Evolutionary conservation across 2,113 vertebrate genomes (phyloP), one percentile per base, ranked within the genome.

Genomic region (Forbesichthys papilliferus): DNA sequence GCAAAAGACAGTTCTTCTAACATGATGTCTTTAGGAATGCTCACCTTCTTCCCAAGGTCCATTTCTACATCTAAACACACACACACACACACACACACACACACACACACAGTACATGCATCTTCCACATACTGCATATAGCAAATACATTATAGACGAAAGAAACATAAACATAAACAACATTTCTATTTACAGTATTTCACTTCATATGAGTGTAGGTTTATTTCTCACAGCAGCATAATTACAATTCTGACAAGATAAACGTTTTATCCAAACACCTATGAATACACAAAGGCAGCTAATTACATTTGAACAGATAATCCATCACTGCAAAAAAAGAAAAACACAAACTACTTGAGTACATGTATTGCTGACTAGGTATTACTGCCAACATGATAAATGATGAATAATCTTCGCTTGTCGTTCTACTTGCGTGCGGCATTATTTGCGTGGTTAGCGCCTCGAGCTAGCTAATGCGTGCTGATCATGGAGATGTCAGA

Each of bases 11-110:
- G 74, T 75, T 99, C 98, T 60, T 99, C 98, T 79, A 98, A 86
- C 97, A 99, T 99, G 87, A 99, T 98, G 70, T 99, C 98, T 79
- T 92, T 95, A 20, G 97, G 97, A 0, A 90, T 85, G 69, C 92
- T 96, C 82, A 97, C 85, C 82, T 99, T 99, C 87, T 94, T 97
- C 5, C 98, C 98, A 61, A 98, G 92, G 82, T 96, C 92, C 78
- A 97, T 89, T 66, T 86, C 91, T 34, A 85, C 68, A 54, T 90
- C 96, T 98, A 89, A 49, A 90, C 86, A 66, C 74, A 72, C 77
- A 77, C 13, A 76, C 12, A 48, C 10, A 56, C 67, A 42, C 20
- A 48, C 3, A 69, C n/a, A n/a, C n/a, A n/a, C 16, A 90, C 87
- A 66, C 74, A 72, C 60, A 10, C 66, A 58, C 13, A 64, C 5